Conservation (phyloP, 2,113 vertebrate species). For the Paramormyrops kingsleyae region DNA sequence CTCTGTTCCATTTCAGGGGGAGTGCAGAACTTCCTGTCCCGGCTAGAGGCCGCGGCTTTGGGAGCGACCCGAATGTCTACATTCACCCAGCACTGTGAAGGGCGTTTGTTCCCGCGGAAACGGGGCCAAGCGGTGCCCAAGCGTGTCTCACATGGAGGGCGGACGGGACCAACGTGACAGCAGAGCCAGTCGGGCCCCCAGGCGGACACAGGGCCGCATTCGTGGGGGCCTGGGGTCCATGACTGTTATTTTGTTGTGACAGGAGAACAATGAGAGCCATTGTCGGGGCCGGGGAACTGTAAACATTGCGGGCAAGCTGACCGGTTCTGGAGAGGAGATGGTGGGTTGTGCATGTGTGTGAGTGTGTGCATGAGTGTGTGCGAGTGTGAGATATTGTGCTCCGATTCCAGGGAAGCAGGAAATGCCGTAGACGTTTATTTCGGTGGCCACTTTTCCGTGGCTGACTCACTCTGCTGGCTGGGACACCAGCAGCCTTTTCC, state of each 20-base stretch:
- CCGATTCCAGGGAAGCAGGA: slow-evolving; percentile 40
- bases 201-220: neutral
- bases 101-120: neutral
- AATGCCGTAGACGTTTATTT: slow-evolving; percentile 38
- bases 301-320: slow-evolving; percentile 25
- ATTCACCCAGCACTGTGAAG: neutral
- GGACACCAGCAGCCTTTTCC: slow-evolving; percentile 28
- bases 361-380: slow-evolving; percentile 15
- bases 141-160: neutral
- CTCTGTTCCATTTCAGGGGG: neutral
- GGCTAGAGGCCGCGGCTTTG: neutral
- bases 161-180: neutral
- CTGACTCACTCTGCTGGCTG: slow-evolving; percentile 53
- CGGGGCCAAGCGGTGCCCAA: neutral
- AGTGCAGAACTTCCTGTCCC: neutral
- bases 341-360: slow-evolving; percentile 1
- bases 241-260: slow-evolving; percentile 26
- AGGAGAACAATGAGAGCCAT: slow-evolving; percentile 25
- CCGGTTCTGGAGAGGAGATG: slow-evolving; percentile 10
- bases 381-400: slow-evolving; percentile 26
- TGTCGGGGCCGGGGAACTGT: slow-evolving; percentile 15
- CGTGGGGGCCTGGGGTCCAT: neutral
- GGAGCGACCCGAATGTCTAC: neutral
- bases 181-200: neutral
- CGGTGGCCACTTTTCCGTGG: slow-evolving; percentile 54